Evolutionary conservation across 35 echinoderm and acorn worm species (phyloP), one percentile per base, ranked within the genome.

Genomic region (Eucidaris tribuloides): DNA sequence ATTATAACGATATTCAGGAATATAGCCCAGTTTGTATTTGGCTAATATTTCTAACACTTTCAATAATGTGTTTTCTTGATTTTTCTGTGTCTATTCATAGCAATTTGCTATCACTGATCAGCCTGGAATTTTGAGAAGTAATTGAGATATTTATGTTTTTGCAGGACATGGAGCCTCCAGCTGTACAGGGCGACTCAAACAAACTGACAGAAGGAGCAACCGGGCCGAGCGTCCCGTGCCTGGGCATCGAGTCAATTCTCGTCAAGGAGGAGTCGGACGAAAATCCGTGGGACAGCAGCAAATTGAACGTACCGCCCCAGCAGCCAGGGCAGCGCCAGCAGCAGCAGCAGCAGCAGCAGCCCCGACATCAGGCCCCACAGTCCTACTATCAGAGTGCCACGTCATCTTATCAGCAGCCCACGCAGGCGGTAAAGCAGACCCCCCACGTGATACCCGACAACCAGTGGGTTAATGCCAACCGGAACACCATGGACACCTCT

Each of bases 121-220:
- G n/a, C n/a, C n/a, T n/a, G n/a, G n/a, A n/a, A n/a, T n/a, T n/a
- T n/a, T n/a, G n/a, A n/a, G n/a, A n/a, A n/a, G n/a, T n/a, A n/a
- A n/a, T n/a, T n/a, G n/a, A n/a, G n/a, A n/a, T n/a, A n/a, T n/a
- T n/a, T n/a, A n/a, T n/a, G n/a, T n/a, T n/a, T n/a, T n/a, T n/a
- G n/a, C 9, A 74, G 68, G 68, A 74, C 68, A 74, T 74, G 68
- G 68, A 74, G 68, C 68, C 38, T 22, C 37, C 61, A 15, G 68
- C 68, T 74, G 68, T 74, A 22, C 68, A 74, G 44, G 68, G 35
- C 25, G 68, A 74, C 19, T n/a, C 68, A n/a, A 74, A 74, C 15
- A 17, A 42, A 42, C 68, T 74, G 15, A 22, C 68, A 41, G 68
- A 74, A 41, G 68, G 35, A 25, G 41, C 68, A n/a, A 52, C 48